phyloP scores from a whole-genome alignment of 2,113 vertebrate genomes.

The Podocnemis expansa region DNA sequence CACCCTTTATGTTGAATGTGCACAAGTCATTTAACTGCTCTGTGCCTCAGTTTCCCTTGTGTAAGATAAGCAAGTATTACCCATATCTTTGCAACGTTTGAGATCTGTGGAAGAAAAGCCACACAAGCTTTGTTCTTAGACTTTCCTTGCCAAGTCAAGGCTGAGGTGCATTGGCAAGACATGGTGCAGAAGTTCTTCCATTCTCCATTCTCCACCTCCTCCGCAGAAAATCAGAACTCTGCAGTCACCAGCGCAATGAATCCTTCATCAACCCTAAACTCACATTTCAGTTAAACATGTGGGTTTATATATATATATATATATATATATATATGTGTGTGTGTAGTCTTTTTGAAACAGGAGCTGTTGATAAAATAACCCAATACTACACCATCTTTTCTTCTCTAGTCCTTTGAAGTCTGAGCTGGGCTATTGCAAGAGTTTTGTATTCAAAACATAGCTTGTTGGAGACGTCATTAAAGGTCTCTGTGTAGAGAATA shows the following conservation, averaged over 20 bases:
- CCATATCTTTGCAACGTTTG: background rate
- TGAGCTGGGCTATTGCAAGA: background rate
- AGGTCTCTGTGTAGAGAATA: constrained; percentile 1
- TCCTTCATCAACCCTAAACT: background rate
- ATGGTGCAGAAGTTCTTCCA: background rate
- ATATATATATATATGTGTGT: too few species aligned
- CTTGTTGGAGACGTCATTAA: background rate
- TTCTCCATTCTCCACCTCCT: background rate
- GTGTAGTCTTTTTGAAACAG: rapidly evolving
- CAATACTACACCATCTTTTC: background rate
- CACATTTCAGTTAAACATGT: rapidly evolving
- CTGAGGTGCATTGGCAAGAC: background rate
- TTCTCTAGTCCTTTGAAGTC: background rate
- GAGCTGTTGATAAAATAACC: background rate
- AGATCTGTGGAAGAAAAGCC: background rate
- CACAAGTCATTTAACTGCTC: background rate
- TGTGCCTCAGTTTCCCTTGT: background rate
- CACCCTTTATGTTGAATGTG: background rate
- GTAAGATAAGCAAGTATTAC: too few species aligned
- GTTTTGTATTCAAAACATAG: background rate
- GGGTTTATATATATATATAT: background rate
- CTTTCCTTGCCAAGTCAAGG: background rate
- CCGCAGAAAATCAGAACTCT: background rate
- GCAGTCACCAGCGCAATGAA: background rate
- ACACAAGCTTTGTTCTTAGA: background rate